Evolutionary conservation across 2,888 invertebrate species (phyloP).

Genomic region (Thymelicus acteon): DNA sequence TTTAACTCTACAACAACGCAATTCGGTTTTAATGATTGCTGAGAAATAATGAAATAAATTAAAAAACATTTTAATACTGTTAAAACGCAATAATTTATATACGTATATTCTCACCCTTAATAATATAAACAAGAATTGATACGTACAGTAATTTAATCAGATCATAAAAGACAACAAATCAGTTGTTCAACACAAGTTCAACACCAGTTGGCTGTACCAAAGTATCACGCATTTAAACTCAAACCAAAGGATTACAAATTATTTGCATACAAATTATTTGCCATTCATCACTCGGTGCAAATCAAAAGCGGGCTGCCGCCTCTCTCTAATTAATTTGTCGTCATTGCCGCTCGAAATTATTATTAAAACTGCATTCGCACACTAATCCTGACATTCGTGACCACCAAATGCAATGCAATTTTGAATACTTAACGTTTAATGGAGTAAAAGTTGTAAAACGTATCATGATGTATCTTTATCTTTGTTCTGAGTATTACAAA

Average conservation of each 20-base stretch:
- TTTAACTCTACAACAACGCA: too few species aligned
- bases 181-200: background rate
- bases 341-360: slow-evolving; percentile 51
- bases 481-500: too few species aligned
- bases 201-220: background rate
- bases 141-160: too few species aligned
- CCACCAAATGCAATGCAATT: slow-evolving; percentile 40
- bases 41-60: too few species aligned
- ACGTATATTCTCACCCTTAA: background rate
- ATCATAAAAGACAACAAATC: background rate
- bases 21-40: too few species aligned
- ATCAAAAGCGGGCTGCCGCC: slow-evolving; percentile 47
- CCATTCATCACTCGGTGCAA: slow-evolving; percentile 51
- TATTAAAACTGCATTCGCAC: slow-evolving; percentile 47
- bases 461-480: too few species aligned
- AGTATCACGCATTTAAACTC: background rate
- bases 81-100: too few species aligned
- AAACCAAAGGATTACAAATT: slow-evolving; percentile 14
- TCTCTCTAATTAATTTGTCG: slow-evolving; percentile 57
- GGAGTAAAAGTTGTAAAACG: too few species aligned
- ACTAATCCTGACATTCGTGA: slow-evolving; percentile 33
- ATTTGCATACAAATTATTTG: slow-evolving; percentile 36
- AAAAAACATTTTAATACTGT: too few species aligned
- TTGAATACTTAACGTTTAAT: background rate
- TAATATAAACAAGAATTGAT: background rate